Conservation (phyloP, 2,113 vertebrate genomes). For the Brienomyrus brachyistius region DNA sequence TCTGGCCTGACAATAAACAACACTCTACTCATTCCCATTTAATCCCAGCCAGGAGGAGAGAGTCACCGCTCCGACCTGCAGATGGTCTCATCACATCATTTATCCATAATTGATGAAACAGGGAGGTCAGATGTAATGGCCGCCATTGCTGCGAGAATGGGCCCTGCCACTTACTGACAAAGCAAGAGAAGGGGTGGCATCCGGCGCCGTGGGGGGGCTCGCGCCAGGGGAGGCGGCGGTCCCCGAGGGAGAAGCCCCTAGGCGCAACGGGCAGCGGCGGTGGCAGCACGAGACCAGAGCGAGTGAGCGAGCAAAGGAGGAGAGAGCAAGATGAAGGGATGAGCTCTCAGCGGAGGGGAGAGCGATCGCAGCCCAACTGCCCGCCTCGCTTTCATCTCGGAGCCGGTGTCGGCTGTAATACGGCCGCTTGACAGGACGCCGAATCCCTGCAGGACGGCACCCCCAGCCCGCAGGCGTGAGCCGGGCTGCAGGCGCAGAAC, state of each 20-base stretch:
- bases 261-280: constrained; percentile 40
- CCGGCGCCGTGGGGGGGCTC: constrained; percentile 49
- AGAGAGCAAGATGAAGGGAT: constrained; percentile 1
- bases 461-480: not conserved
- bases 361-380: constrained; percentile 60
- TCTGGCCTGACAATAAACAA: constrained; percentile 98
- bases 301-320: constrained; percentile 48
- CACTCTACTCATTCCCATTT: constrained; percentile 95
- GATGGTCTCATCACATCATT: constrained; percentile 99
- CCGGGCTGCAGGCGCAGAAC: not conserved
- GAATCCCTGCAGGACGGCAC: constrained; percentile 23
- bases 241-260: constrained; percentile 30
- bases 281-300: not conserved
- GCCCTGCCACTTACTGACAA: constrained; percentile 99
- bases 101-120: constrained; percentile 99
- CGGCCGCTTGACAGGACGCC: constrained; percentile 54
- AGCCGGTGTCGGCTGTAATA: constrained; percentile 53
- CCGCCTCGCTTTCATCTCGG: constrained; percentile 62
- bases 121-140: constrained; percentile 99
- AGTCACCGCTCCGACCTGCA: constrained; percentile 86
- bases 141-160: constrained; percentile 84
- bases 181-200: constrained; percentile 84
- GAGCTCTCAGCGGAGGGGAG: constrained; percentile 55
- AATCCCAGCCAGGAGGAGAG: constrained; percentile 95
- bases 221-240: constrained; percentile 27